Conservation (phyloP, 1,140 invertebrate genomes). For the Penaeus japonicus region DNA sequence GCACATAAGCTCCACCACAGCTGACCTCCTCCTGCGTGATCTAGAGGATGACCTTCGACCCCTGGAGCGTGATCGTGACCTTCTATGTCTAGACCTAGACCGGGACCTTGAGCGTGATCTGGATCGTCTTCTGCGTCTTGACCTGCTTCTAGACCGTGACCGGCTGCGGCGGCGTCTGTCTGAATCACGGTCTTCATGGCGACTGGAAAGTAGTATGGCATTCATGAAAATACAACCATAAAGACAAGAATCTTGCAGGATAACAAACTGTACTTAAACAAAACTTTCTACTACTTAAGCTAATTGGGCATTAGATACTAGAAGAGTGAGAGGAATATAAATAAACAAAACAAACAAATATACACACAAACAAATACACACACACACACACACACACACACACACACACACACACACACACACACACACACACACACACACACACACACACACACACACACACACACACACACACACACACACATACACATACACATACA, state of each 20-base stretch:
- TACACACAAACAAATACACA: no score
- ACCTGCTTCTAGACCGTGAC: conserved; percentile 37
- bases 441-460: no score
- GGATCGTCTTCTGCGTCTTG: conserved; percentile 24
- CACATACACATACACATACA: no score
- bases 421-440: no score
- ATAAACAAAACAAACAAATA: no score
- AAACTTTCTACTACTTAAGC: no score
- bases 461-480: no score
- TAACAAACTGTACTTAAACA: no score
- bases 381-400: no score
- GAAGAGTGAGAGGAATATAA: no score
- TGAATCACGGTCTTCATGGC: conserved; percentile 40
- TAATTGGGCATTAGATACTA: no score
- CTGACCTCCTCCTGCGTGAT: conserved; percentile 58
- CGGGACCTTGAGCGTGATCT: conserved; percentile 62
- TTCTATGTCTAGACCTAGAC: conserved; percentile 62
- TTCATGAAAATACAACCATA: neutral
- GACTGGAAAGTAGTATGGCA: neutral
- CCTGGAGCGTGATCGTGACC: conserved; percentile 64
- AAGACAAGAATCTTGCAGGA: neutral
- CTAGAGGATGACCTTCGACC: conserved; percentile 63
- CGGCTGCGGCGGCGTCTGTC: conserved; percentile 21
- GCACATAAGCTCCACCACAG: neutral
- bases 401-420: no score